Evolutionary conservation across 2,113 vertebrate genomes (phyloP).

Genomic region (Colistium nudipinnis): DNA sequence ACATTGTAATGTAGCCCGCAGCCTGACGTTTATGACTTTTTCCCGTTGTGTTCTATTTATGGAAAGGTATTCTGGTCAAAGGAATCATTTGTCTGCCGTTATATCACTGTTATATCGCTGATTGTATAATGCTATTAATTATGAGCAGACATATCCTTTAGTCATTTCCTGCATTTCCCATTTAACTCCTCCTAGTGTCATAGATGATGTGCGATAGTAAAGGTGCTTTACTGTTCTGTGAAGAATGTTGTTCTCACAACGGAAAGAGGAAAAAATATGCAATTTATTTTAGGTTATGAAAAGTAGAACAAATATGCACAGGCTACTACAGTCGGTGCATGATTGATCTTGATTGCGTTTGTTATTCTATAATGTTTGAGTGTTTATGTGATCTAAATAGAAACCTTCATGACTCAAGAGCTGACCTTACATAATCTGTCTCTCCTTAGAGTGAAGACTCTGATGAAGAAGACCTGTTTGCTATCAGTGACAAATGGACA

Average conservation of each 20-base stretch:
- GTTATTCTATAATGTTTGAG: background rate
- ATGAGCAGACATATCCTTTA: conserved; percentile 39
- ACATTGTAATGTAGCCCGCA: conserved; percentile 43
- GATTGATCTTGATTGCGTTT: background rate
- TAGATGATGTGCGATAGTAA: conserved; percentile 3
- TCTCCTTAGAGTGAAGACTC: conserved; percentile 91
- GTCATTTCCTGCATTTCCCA: conserved; percentile 31
- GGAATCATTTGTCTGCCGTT: conserved; percentile 41
- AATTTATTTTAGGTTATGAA: background rate
- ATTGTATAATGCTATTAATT: conserved; percentile 50
- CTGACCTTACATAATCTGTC: background rate
- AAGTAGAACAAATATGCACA: background rate
- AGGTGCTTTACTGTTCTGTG: background rate
- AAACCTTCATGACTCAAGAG: background rate
- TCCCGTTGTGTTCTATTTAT: conserved; percentile 39
- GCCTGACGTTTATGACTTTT: conserved; percentile 23
- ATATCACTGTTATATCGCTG: conserved; percentile 47
- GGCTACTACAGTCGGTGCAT: background rate
- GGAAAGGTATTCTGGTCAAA: conserved; percentile 33
- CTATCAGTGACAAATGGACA: conserved; percentile 98
- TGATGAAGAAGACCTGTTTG: conserved; percentile 95
- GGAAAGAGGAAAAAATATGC: background rate
- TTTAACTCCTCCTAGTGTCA: conserved; percentile 10
- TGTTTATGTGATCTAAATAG: background rate
- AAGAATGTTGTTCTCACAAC: background rate